Conservation (phyloP, 2,797 vertebrate genomes). For the Enteromius thamalakanensis region DNA sequence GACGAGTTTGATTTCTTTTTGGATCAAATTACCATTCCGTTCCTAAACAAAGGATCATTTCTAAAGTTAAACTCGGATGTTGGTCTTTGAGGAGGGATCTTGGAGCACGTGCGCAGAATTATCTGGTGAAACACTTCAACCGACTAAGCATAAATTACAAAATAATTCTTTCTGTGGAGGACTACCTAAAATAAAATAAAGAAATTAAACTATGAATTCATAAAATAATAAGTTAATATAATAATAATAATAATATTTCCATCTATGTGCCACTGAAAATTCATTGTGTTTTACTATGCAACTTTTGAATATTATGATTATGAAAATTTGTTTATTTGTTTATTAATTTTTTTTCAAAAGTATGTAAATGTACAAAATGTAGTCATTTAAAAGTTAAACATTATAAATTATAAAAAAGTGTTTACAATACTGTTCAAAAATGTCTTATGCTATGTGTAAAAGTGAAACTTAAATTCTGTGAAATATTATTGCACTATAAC, state of each 20-base stretch:
- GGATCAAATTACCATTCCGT: conserved; percentile 7
- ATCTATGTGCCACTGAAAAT: neutral
- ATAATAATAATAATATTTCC: neutral
- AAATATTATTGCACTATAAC: neutral
- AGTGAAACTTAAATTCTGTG: neutral
- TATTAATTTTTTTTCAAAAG: too few species aligned
- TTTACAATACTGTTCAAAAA: too few species aligned
- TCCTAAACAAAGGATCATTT: neutral
- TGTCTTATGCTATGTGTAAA: neutral
- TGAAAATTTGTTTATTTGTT: too few species aligned
- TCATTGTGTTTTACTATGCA: neutral
- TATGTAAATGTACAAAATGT: too few species aligned
- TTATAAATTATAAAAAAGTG: too few species aligned
- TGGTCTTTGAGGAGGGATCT: conserved; percentile 1
- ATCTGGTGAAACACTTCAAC: conserved; percentile 21
- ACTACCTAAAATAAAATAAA: conserved; percentile 6
- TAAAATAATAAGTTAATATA: neutral
- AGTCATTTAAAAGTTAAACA: too few species aligned
- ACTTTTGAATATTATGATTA: neutral
- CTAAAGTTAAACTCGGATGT: conserved; percentile 16
- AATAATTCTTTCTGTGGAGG: neutral
- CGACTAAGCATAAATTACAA: neutral
- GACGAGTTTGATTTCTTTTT: neutral
- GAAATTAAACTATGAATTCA: neutral
- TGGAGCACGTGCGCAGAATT: neutral